Conservation (phyloP, 2,113 vertebrate genomes). For the Rhea pennata region DNA sequence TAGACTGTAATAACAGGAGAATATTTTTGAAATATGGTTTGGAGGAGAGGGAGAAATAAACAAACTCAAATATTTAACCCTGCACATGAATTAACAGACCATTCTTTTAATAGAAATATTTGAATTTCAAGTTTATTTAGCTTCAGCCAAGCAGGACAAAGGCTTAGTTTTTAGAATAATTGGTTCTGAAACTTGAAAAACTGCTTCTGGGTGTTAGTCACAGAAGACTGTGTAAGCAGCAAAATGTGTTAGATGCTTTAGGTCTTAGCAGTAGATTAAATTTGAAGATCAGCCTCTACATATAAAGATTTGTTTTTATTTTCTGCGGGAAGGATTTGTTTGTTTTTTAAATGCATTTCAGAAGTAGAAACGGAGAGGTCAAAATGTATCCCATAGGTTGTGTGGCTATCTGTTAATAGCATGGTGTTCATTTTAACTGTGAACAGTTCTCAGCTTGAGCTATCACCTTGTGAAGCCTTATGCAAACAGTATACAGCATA, state of each 20-base stretch:
- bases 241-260: background rate
- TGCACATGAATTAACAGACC: conserved; percentile 69
- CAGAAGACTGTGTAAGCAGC: background rate
- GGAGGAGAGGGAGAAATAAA: conserved; percentile 69
- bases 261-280: background rate
- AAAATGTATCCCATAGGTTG: background rate
- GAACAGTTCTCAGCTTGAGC: background rate
- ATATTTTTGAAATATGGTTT: conserved; percentile 65
- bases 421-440: fast-evolving
- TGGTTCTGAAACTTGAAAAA: conserved; percentile 7
- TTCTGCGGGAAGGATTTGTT: background rate
- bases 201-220: background rate
- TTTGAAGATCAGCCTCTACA: background rate
- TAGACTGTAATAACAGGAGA: conserved; percentile 63
- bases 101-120: conserved; percentile 55
- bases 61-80: conserved; percentile 69
- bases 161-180: background rate
- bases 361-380: background rate
- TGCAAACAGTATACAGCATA: background rate
- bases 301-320: background rate
- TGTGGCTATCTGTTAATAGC: background rate
- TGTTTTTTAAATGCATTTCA: background rate
- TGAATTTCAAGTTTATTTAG: conserved; percentile 59
- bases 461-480: background rate
- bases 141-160: conserved; percentile 25